Evolutionary conservation across 2,888 invertebrate species (phyloP).

Genomic region (Tuberolachnus salignus): DNA sequence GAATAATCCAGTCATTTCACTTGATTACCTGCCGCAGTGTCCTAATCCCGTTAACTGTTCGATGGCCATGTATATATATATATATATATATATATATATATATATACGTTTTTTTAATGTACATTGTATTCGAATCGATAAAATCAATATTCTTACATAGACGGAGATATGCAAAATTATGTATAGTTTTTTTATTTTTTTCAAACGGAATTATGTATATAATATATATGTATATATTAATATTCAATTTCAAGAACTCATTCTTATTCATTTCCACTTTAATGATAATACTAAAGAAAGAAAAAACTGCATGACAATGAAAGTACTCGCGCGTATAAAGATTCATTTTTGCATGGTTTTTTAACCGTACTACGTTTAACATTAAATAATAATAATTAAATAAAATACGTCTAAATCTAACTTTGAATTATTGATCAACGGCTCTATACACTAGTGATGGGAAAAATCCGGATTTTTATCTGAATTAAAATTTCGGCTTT

Average conservation of each 20-base stretch:
- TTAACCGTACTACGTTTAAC: constrained; percentile 3
- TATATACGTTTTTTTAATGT: constrained; percentile 7
- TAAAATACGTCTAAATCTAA: constrained; percentile 7
- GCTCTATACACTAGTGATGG: too few relatives aligned
- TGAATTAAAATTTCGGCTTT: too few relatives aligned
- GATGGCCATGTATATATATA: too few relatives aligned
- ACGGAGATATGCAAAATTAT: constrained; percentile 18
- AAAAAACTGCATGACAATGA: constrained; percentile 26
- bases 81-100: too few relatives aligned
- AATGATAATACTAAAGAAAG: constrained; percentile 12
- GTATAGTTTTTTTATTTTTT: constrained; percentile 29
- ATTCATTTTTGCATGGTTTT: background rate
- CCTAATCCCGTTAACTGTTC: too few relatives aligned
- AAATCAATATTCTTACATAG: constrained; percentile 26
- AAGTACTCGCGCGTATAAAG: background rate
- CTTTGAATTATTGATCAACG: background rate
- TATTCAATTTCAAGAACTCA: constrained; percentile 30
- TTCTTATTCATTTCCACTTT: constrained; percentile 37
- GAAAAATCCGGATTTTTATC: too few relatives aligned
- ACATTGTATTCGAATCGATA: constrained; percentile 14
- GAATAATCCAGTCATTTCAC: too few relatives aligned
- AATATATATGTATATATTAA: constrained; percentile 21
- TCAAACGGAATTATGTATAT: background rate
- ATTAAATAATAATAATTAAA: background rate
- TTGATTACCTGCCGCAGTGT: too few relatives aligned